A percentile compares a stretch with the other conserved stretches of the same genome.
Conservation (phyloP, 2,113 vertebrate species). For the Cromileptes altivelis region DNA sequence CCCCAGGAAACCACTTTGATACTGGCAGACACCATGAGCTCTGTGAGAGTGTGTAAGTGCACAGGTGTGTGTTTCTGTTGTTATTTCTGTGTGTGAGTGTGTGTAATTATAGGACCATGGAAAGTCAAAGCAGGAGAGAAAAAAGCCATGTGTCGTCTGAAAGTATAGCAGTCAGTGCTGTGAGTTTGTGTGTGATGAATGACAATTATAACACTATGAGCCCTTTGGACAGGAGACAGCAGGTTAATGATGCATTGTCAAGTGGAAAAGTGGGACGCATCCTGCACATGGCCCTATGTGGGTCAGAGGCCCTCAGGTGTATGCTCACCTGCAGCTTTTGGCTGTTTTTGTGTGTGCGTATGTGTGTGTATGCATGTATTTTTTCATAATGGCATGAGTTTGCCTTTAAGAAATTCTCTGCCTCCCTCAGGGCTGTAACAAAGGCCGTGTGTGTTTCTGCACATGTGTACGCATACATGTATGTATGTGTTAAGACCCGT, state of each 20-base stretch:
- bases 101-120: constrained; percentile 12
- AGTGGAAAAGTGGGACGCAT: constrained; percentile 59
- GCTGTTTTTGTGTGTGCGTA: not conserved
- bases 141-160: not conserved
- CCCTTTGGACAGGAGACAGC: constrained; percentile 19
- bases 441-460: constrained; percentile 3
- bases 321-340: constrained; percentile 35
- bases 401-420: constrained; percentile 4
- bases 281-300: constrained; percentile 51
- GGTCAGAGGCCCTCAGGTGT: constrained; percentile 64
- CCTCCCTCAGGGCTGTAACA: constrained; percentile 2
- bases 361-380: constrained; percentile 8
- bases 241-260: constrained; percentile 52
- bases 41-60: not conserved
- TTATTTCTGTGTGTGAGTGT: not conserved
- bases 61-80: constrained; percentile 14
- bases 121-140: constrained; percentile 19
- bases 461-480: not conserved
- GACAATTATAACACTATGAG: not conserved
- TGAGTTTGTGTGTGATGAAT: not conserved
- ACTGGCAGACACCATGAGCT: constrained; percentile 19
- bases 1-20: constrained; percentile 61
- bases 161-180: not conserved
- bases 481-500: constrained; percentile 34
- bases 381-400: constrained; percentile 10